Evolutionary conservation across 2,888 invertebrate species (phyloP).

Genomic region (Drosophila villosipedis): DNA sequence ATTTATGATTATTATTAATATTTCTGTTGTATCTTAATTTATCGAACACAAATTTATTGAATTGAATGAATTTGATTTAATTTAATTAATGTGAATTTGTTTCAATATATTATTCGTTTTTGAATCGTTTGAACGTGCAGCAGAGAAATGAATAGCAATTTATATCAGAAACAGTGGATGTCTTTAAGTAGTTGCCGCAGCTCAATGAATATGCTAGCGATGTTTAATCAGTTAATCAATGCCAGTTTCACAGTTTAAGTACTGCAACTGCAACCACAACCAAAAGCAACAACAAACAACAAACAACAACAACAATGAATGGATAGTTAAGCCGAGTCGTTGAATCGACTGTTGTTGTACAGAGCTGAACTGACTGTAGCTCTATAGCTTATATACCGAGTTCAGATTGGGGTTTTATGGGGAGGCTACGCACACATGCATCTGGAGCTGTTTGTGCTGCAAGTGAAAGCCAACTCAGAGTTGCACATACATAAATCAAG

Average conservation of each 20-base stretch:
- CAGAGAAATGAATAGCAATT: background rate
- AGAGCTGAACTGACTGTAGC: conserved; percentile 24
- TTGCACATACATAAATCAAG: conserved; percentile 37
- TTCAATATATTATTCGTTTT: background rate
- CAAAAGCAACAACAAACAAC: background rate
- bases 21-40: background rate
- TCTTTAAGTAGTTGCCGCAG: conserved; percentile 9
- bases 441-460: conserved; percentile 7
- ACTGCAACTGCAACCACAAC: background rate
- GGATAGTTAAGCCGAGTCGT: conserved; percentile 10
- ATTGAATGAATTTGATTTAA: background rate
- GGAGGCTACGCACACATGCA: background rate
- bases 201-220: conserved; percentile 13
- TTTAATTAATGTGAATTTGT: background rate
- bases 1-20: background rate
- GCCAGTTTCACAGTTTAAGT: conserved; percentile 11
- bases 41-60: background rate
- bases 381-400: conserved; percentile 15
- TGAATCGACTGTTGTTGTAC: conserved; percentile 26
- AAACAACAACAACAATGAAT: background rate
- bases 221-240: conserved; percentile 17
- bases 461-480: conserved; percentile 28
- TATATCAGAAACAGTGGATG: background rate
- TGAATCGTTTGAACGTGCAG: background rate
- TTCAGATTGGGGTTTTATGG: background rate